Percentiles rank a stretch among this genome's conserved stretches.
phyloP scores from a whole-genome alignment of 2,797 vertebrate genomes.

The Phaenicophaeus curvirostris region DNA sequence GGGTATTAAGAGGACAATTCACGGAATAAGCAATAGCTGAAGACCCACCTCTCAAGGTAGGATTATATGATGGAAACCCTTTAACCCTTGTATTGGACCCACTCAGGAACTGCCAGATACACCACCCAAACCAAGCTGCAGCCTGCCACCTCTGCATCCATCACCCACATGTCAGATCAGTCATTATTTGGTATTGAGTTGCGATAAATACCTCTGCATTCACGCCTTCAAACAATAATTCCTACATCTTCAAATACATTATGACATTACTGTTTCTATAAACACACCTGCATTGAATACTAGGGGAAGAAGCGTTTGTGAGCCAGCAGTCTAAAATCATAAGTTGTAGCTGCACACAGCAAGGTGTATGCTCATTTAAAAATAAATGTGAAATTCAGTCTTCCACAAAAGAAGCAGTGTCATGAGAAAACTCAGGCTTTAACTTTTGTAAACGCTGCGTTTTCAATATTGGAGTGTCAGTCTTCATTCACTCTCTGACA shows the following conservation, averaged over 20 bases:
- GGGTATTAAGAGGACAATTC: not conserved
- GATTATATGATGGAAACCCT: not conserved
- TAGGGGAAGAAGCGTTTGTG: not conserved
- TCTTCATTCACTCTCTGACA: conserved; percentile 83
- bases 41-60: not conserved
- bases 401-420: conserved; percentile 75
- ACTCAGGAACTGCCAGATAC: not conserved
- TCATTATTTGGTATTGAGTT: conserved; percentile 16
- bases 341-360: conserved; percentile 34
- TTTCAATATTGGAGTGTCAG: conserved; percentile 81
- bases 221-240: conserved; percentile 12
- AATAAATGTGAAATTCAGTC: conserved; percentile 69
- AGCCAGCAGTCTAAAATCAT: conserved; percentile 1
- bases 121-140: not conserved
- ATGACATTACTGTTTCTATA: not conserved
- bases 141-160: not conserved
- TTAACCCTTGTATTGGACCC: not conserved
- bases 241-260: not conserved
- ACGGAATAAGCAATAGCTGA: not conserved
- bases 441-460: conserved; percentile 74
- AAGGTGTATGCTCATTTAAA: conserved; percentile 58
- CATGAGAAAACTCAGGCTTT: conserved; percentile 75
- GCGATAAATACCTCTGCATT: not conserved
- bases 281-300: conserved; percentile 24
- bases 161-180: not conserved